Evolutionary conservation across 1,140 invertebrate species (phyloP).

Genomic region (Brachionus rubens): DNA sequence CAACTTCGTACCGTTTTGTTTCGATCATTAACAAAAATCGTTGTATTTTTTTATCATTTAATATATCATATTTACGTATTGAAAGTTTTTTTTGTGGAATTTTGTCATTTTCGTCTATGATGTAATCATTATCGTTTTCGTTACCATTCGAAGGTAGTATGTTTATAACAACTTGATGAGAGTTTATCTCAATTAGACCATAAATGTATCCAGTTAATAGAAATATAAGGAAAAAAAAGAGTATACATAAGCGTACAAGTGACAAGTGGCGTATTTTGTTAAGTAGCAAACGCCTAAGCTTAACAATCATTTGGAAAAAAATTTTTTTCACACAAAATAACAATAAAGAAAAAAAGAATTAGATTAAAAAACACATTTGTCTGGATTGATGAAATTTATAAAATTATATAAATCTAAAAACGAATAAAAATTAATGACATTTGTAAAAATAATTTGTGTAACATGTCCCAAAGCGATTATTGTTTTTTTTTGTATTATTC

Average conservation of each 20-base stretch:
- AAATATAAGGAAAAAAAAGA: background rate
- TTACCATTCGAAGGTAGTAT: conserved; percentile 1
- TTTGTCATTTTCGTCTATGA: background rate
- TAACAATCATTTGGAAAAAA: conserved; percentile 16
- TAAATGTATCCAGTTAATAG: conserved; percentile 5
- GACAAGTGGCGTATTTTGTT: conserved; percentile 17
- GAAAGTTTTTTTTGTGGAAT: too few species aligned
- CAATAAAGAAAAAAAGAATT: too few species aligned
- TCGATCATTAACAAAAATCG: background rate
- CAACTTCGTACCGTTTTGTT: background rate
- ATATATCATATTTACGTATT: background rate
- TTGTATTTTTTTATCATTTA: conserved; percentile 12
- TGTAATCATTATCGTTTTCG: background rate
- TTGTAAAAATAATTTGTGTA: too few species aligned
- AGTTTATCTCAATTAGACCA: conserved; percentile 11
- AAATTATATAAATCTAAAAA: too few species aligned
- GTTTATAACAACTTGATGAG: conserved; percentile 12
- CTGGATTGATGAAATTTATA: too few species aligned
- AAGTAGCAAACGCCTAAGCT: background rate
- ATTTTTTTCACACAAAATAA: background rate
- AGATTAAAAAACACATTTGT: too few species aligned
- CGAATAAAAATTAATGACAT: too few species aligned
- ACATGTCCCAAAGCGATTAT: too few species aligned
- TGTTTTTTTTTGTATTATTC: too few species aligned
- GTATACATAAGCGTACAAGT: background rate